Evolutionary conservation across 2,888 invertebrate species (phyloP).

Genomic region (Bhutanitis thaidina): DNA sequence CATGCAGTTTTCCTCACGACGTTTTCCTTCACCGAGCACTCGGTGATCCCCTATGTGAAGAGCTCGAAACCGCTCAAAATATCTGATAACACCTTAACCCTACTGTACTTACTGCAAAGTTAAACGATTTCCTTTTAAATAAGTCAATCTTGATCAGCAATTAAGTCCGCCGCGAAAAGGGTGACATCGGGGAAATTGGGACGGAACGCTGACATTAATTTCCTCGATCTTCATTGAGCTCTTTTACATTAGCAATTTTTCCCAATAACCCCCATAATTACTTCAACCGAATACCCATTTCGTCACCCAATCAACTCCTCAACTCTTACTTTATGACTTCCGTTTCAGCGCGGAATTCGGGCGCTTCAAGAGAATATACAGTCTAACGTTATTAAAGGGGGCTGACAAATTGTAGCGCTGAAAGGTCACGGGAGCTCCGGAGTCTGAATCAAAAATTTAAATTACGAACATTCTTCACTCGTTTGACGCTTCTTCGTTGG

Average conservation of each 20-base stretch:
- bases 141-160: constrained; percentile 38
- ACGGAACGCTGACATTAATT: constrained; percentile 34
- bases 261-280: constrained; percentile 53
- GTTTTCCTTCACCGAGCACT: too few species aligned
- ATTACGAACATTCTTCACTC: constrained; percentile 59
- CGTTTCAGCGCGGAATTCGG: constrained; percentile 39
- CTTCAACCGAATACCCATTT: constrained; percentile 46
- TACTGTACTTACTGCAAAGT: too few species aligned
- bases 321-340: constrained; percentile 45
- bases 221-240: constrained; percentile 30
- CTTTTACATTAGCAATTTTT: constrained; percentile 57
- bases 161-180: constrained; percentile 43
- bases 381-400: constrained; percentile 55
- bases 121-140: constrained; percentile 5
- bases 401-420: constrained; percentile 50
- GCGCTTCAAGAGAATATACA: constrained; percentile 45
- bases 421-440: constrained; percentile 40
- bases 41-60: too few species aligned
- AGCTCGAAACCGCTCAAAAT: too few species aligned
- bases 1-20: too few species aligned
- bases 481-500: constrained; percentile 53
- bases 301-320: constrained; percentile 56
- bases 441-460: constrained; percentile 69
- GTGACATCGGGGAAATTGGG: constrained; percentile 35
- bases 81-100: too few species aligned